Evolutionary conservation across 2,113 vertebrate genomes (phyloP).

Genomic region (Naja naja): DNA sequence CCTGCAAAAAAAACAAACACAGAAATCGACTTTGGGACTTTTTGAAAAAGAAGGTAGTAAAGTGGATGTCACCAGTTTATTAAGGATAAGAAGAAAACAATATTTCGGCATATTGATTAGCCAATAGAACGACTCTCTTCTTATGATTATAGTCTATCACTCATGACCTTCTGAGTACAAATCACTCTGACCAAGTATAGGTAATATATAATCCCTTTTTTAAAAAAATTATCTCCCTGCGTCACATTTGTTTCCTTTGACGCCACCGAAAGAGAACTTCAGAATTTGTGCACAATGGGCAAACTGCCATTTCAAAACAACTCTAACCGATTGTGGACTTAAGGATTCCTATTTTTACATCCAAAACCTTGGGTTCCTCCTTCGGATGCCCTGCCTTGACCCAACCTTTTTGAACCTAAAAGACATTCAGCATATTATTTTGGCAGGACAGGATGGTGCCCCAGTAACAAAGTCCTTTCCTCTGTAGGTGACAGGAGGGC

Average conservation of each 20-base stretch:
- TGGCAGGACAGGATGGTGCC: not conserved
- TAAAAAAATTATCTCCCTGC: constrained; percentile 40
- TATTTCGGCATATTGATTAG: not conserved
- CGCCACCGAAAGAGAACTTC: constrained; percentile 36
- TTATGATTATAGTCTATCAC: not conserved
- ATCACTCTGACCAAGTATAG: constrained; percentile 4
- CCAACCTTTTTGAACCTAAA: not conserved
- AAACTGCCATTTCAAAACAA: not conserved
- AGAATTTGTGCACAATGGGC: not conserved
- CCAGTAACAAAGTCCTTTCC: not conserved
- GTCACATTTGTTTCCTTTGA: constrained; percentile 64
- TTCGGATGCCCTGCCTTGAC: not conserved
- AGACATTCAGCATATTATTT: not conserved
- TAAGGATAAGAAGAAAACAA: not conserved
- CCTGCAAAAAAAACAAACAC: not conserved
- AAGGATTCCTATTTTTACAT: not conserved
- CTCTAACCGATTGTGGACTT: not conserved
- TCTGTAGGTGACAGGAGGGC: not conserved
- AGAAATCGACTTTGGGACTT: not conserved
- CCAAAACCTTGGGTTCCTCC: not conserved
- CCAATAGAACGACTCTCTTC: constrained; percentile 1
- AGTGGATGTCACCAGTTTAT: not conserved
- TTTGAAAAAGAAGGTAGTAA: not conserved
- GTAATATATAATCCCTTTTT: constrained; percentile 40
- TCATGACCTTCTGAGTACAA: not conserved